Evolutionary conservation across 2,888 invertebrate genomes (phyloP), one percentile per base, ranked within the genome.

Genomic region (Branchinecta sandiegonensis): DNA sequence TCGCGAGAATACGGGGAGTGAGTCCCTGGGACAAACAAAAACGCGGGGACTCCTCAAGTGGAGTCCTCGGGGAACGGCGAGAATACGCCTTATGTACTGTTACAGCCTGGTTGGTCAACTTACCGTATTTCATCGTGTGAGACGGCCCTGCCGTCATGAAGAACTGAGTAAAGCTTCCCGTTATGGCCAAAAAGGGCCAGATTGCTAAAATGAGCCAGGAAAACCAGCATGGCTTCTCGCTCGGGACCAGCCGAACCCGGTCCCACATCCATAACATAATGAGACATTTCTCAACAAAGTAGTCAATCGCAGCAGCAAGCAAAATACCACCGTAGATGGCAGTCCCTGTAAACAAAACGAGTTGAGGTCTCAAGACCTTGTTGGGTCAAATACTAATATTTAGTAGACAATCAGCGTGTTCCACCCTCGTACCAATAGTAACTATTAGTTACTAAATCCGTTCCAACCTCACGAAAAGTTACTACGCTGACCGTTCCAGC

Each of bases 181-280:
- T 81, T 23, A 86, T 74, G 67, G 86, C 81, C 72, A 86, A 82
- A 46, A 84, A 81, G 0, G 88, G 88, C 89, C 89, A 89, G 56
- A 85, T 82, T 5, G 83, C 85, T 65, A 89, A 79, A 63, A 88
- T 82, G 72, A 87, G 78, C 88, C 88, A 89, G 67, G 87, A 86
- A 75, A 84, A 82, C 79, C 86, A 85, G 76, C 88, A 88, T 1
- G 86, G 84, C 1, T 66, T 72, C 48, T 70, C 72, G 23, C 72
- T 72, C 47, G 73, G 73, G 68, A 73, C 73, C 71, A 73, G 74
- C 73, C 83, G 83, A 48, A 86, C 83, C 14, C 86, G 80, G 72
- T 85, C 85, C 85, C 86, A 85, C 48, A 86, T 81, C 86, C 87
- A 88, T 73, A 74, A 69, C 71, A 80, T 81, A 82, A 86, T 84